phyloP scores from a whole-genome alignment of 2,797 vertebrate genomes.

The Cirrhinus molitorella region DNA sequence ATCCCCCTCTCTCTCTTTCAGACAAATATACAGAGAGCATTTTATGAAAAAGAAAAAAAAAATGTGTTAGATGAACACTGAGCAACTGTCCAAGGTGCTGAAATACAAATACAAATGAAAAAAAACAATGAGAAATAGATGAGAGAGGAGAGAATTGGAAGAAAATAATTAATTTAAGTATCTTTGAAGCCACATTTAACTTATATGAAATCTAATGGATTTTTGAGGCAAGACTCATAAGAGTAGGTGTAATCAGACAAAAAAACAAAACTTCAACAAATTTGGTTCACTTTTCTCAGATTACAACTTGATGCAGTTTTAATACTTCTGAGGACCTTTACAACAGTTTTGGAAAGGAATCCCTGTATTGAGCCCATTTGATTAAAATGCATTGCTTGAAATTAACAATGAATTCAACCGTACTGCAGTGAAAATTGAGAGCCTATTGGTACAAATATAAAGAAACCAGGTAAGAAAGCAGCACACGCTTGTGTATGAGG shows the following conservation, averaged over 20 bases:
- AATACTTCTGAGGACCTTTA: not conserved
- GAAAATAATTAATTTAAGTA: not conserved
- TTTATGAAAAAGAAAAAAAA: not conserved
- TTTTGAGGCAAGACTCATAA: not conserved
- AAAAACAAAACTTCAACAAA: not conserved
- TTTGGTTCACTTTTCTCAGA: not conserved
- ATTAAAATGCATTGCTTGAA: not conserved
- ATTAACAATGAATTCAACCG: not conserved
- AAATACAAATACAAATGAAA: conserved; percentile 18
- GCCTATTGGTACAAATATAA: not conserved
- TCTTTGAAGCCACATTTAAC: not conserved
- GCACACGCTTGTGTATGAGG: not conserved
- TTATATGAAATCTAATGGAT: not conserved
- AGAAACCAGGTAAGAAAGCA: not conserved
- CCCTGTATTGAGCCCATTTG: not conserved
- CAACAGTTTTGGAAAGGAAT: not conserved
- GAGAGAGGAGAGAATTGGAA: not conserved
- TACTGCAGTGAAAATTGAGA: not conserved
- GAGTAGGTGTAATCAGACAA: not conserved
- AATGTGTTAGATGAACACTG: conserved; percentile 7
- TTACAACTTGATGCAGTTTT: not conserved
- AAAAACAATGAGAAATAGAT: not conserved
- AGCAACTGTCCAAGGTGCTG: conserved; percentile 60
- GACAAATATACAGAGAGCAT: not conserved
- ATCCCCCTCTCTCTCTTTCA: not conserved